Evolutionary conservation across 1,140 invertebrate genomes (phyloP).

Genomic region (Ectropis grisescens): DNA sequence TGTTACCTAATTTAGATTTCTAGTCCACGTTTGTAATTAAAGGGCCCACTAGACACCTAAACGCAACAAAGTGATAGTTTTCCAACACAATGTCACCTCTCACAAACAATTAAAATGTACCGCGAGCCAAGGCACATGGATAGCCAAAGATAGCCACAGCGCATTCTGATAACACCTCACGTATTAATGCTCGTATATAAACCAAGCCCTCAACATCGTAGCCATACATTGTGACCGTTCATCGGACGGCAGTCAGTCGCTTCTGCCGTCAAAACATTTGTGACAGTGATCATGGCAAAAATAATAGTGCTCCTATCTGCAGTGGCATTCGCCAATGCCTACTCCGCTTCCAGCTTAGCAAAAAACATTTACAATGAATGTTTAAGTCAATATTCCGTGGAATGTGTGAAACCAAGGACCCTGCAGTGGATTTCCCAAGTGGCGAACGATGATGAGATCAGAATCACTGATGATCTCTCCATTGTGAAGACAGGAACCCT

Average conservation of each 20-base stretch:
- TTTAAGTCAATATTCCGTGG: constrained; percentile 73
- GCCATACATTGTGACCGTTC: constrained; percentile 60
- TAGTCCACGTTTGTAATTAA: no score
- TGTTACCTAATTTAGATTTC: no score
- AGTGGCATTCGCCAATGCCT: constrained; percentile 40
- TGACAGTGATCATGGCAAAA: constrained; percentile 54
- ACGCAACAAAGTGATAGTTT: constrained; percentile 4
- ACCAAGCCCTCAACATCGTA: constrained; percentile 55
- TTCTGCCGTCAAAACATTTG: constrained; percentile 40
- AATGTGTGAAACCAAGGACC: constrained; percentile 83
- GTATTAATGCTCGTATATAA: constrained; percentile 71
- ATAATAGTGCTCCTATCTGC: constrained; percentile 49
- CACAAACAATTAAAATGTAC: constrained; percentile 47
- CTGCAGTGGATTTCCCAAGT: constrained; percentile 79
- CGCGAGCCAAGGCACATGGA: constrained; percentile 24
- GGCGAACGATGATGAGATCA: constrained; percentile 76
- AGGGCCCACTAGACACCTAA: no score
- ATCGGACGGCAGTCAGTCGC: constrained; percentile 53
- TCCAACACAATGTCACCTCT: constrained; percentile 25
- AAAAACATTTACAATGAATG: constrained; percentile 76
- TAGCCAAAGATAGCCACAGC: constrained; percentile 32
- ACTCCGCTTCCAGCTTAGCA: constrained; percentile 72
- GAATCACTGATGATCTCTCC: constrained; percentile 79
- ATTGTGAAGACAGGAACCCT: constrained; percentile 73
- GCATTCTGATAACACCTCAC: constrained; percentile 50